Base-by-base conservation (phyloP, 2,113 vertebrate species). In the Brachypodius melanocephalos region DNA sequence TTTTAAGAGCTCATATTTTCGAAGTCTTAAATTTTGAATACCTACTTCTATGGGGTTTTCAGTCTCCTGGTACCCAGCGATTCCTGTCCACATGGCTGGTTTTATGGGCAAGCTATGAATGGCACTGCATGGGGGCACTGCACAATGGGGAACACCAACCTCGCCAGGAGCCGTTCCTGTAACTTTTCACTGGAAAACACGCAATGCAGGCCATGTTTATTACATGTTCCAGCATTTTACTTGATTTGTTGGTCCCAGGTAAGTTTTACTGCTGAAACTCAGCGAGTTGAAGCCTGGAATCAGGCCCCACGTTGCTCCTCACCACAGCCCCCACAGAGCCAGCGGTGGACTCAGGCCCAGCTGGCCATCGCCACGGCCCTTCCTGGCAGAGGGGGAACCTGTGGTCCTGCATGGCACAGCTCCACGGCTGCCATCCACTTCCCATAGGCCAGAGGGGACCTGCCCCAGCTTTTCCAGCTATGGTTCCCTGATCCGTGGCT, bases 1-100 rank as follows among this genome's bases (percentile, higher is more conserved):
- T 95, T 97, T 97, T 97, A 97, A 96, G 95, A 97, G 89, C 93
- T 95, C 96, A 93, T 97, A 96, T 97, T 96, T 96, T 96, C 17
- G 0, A 88, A 94, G 93, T 96, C 95, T 97, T 97, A 97, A 96
- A 96, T 96, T 96, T 94, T 97, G 91, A 96, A 91, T 96, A 95
- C 94, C 93, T 93, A 71, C 94, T 96, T 97, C 96, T 93, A 48
- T 71, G 85, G 85, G 63, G 59, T 55, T 96, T 93, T 93, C 46
- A 90, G 96, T 73, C 95, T 96, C 91, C 89, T 91, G 93, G 93
- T 96, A 95, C 89, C 67, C 91, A 88, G 82, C 2, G 38, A 96
- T 91, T 96, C 94, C 93, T 91, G 93, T 93, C 85, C 96, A 97
- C 96, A 97, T 96, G 95, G 96, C 95, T 95, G 90, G 72, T 97